Conservation (phyloP, 37 sponge, comb jelly and placozoan genomes). For the Beroe forskalii region DNA sequence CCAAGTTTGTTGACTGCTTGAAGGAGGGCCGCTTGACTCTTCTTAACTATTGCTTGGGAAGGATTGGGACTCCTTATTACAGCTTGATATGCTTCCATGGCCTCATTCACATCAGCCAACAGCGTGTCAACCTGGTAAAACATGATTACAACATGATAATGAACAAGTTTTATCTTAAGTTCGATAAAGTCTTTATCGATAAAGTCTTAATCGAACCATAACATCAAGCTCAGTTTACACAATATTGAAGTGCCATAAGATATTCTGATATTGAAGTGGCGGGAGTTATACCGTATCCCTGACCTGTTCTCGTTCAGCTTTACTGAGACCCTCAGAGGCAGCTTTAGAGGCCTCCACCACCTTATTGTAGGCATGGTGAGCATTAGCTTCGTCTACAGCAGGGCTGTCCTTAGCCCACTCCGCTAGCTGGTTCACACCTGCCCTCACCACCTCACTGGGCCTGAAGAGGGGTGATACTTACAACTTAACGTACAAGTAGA, state of each 20-base stretch:
- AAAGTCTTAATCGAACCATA: too few species aligned
- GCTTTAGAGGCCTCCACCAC: constrained; percentile 22
- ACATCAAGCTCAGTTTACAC: too few species aligned
- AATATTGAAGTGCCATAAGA: too few species aligned
- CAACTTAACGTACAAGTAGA: too few species aligned
- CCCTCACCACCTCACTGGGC: constrained; percentile 50
- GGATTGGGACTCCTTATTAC: background rate
- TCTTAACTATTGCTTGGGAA: constrained; percentile 2
- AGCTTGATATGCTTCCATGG: constrained; percentile 29
- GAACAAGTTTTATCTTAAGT: background rate
- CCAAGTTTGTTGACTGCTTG: constrained; percentile 34
- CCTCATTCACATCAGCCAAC: background rate
- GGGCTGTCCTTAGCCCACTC: constrained; percentile 65
- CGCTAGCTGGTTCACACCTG: constrained; percentile 39
- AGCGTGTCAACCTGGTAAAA: constrained; percentile 11
- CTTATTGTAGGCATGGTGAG: constrained; percentile 55
- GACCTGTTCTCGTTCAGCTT: constrained; percentile 61
- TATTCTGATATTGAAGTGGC: too few species aligned
- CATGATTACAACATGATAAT: background rate
- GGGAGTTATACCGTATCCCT: too few species aligned
- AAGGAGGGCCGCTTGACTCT: constrained; percentile 34
- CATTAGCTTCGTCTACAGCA: constrained; percentile 33
- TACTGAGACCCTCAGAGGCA: constrained; percentile 47
- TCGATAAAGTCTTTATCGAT: background rate
- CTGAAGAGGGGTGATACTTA: background rate